Percentiles rank a stretch among this genome's conserved stretches.
These are phyloP conservation scores for Chironomus striatipennis DNA, from an alignment of 1,140 invertebrate genomes.

Conservation along the genomic window DNA sequence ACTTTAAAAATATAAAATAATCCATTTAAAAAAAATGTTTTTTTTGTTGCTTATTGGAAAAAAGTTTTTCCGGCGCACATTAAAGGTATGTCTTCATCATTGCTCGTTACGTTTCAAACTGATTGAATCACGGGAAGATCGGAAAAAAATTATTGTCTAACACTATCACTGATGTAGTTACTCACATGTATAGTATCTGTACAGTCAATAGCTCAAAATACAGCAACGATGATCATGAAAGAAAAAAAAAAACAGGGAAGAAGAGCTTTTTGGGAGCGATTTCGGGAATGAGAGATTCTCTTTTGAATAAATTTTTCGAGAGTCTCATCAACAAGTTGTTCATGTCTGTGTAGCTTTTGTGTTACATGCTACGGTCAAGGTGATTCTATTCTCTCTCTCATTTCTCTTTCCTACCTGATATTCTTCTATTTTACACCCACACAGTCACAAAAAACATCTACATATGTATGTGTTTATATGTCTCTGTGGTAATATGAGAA, in stretches of 20 bases:
- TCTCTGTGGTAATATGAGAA: background rate
- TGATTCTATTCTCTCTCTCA: background rate
- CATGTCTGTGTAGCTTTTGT: background rate
- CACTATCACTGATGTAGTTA: background rate
- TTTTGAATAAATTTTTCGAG: background rate
- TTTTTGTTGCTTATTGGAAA: no score
- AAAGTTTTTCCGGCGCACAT: background rate
- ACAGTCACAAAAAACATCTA: background rate
- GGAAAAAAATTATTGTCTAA: background rate
- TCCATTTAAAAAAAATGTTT: background rate
- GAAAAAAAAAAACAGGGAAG: background rate
- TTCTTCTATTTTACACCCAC: background rate
- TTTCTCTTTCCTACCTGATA: background rate
- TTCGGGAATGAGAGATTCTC: background rate
- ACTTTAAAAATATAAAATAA: background rate
- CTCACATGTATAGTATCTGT: background rate
- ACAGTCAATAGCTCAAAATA: background rate
- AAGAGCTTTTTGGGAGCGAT: background rate
- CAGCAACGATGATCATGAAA: background rate
- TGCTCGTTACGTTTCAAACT: slow-evolving; percentile 21
- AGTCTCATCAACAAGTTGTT: no score
- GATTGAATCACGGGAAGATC: slow-evolving; percentile 23
- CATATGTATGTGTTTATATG: background rate
- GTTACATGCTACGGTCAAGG: slow-evolving; percentile 15
- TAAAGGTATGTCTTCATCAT: slow-evolving; percentile 23